These are phyloP conservation scores for Ceuthmochares aereus DNA, from an alignment of 2,113 vertebrate species.

Conservation along the genomic window DNA sequence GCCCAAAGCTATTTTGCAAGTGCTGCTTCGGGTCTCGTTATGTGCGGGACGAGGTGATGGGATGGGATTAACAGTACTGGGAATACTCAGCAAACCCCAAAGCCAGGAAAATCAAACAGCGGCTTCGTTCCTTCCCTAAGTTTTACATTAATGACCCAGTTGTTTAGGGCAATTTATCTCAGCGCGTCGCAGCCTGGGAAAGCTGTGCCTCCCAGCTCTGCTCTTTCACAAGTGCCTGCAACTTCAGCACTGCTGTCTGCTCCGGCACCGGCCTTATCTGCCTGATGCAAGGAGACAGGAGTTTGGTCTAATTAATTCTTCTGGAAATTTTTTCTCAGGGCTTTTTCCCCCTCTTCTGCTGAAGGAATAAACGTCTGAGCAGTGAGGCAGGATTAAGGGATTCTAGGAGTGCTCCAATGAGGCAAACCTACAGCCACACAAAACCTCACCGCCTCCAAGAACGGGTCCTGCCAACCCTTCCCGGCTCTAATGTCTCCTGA, in stretches of 20 bases:
- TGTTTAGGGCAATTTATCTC: slow-evolving; percentile 61
- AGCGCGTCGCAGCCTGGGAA: neutral
- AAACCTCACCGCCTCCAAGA: neutral
- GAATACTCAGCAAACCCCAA: slow-evolving; percentile 3
- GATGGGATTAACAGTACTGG: slow-evolving; percentile 34
- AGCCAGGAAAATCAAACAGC: slow-evolving; percentile 9
- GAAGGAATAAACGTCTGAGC: neutral
- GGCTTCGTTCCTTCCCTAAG: slow-evolving; percentile 73
- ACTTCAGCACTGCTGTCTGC: neutral
- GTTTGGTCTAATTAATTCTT: neutral
- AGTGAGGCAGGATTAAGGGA: neutral
- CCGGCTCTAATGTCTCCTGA: fast-evolving
- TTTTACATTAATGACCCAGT: slow-evolving; percentile 76
- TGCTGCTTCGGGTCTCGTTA: neutral
- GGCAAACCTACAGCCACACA: neutral
- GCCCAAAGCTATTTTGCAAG: neutral
- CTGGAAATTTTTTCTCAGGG: neutral
- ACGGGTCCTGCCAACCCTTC: fast-evolving
- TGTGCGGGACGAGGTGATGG: neutral
- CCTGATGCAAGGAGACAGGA: neutral
- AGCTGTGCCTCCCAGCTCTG: neutral
- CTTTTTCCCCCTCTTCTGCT: neutral
- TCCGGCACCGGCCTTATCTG: neutral
- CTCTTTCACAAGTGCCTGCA: neutral
- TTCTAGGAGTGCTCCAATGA: neutral